phyloP scores from a whole-genome alignment of 2,888 invertebrate genomes.

The Eutolmus rufibarbis region DNA sequence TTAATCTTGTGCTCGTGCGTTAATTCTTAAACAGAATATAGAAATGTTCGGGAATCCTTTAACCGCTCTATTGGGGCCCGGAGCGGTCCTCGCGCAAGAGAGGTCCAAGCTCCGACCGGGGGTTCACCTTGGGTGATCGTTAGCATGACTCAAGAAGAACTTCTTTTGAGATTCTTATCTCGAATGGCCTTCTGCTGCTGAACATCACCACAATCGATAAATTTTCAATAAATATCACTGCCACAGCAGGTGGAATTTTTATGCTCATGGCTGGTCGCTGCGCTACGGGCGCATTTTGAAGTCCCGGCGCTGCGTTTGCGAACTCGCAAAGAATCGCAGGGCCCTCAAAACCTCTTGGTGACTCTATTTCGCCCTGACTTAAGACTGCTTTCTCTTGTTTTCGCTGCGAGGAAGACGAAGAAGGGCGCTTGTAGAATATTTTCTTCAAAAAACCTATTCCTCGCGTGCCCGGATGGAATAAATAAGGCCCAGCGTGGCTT shows the following conservation, averaged over 20 bases:
- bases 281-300: not conserved
- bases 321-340: not conserved
- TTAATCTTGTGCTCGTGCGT: conserved; percentile 16
- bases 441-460: not conserved
- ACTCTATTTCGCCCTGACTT: not conserved
- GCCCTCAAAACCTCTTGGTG: not conserved
- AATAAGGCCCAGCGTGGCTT: conserved; percentile 25
- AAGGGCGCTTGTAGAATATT: not conserved
- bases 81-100: not conserved
- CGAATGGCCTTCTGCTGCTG: conserved; percentile 27
- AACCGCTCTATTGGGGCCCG: not conserved
- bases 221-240: conserved; percentile 41
- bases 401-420: not conserved
- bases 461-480: conserved; percentile 17
- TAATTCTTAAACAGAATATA: conserved; percentile 20
- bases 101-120: not conserved
- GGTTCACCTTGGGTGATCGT: conserved; percentile 5
- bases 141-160: conserved; percentile 7
- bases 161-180: conserved; percentile 24
- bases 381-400: not conserved
- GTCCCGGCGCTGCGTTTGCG: not conserved
- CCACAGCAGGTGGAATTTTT: conserved; percentile 43
- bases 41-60: conserved; percentile 7
- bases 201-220: conserved; percentile 40
- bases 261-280: not conserved